These are phyloP conservation scores for Ophioderma brevispina DNA, from an alignment of 35 echinoderm and acorn worm species.

Conservation along the genomic window DNA sequence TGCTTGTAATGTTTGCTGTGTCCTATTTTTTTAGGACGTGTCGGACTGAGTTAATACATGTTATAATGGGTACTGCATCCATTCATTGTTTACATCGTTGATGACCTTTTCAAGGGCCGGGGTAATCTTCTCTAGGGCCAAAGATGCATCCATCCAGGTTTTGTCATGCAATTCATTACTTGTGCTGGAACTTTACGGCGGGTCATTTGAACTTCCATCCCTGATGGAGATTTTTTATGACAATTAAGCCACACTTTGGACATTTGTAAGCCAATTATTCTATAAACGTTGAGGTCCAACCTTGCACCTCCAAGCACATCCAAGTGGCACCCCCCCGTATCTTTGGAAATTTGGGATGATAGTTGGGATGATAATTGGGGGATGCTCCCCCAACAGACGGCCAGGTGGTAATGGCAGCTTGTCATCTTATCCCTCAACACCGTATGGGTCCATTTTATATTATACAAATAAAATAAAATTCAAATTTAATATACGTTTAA, in stretches of 20 bases:
- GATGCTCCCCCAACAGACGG: no score
- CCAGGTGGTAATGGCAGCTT: no score
- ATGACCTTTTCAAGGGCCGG: not conserved
- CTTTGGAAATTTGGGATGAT: not conserved
- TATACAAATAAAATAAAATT: no score
- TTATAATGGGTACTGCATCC: not conserved
- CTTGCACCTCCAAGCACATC: not conserved
- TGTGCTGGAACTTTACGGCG: not conserved
- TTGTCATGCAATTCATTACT: not conserved
- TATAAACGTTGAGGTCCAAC: not conserved
- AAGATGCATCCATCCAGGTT: not conserved
- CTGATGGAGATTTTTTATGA: no score
- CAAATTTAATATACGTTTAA: no score
- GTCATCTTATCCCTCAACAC: not conserved
- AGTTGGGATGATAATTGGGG: no score
- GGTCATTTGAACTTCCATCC: not conserved
- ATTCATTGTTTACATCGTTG: not conserved
- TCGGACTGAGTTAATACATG: not conserved
- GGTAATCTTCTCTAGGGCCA: not conserved
- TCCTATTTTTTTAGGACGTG: not conserved
- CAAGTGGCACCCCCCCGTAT: not conserved
- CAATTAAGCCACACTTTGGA: not conserved
- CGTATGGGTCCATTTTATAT: not conserved
- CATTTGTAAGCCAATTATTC: not conserved
- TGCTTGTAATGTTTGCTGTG: not conserved